Percentiles rank a stretch among this genome's conserved stretches.
Evolutionary conservation across 1,140 invertebrate genomes (phyloP).

Genomic region (Drosophila rhopaloa): DNA sequence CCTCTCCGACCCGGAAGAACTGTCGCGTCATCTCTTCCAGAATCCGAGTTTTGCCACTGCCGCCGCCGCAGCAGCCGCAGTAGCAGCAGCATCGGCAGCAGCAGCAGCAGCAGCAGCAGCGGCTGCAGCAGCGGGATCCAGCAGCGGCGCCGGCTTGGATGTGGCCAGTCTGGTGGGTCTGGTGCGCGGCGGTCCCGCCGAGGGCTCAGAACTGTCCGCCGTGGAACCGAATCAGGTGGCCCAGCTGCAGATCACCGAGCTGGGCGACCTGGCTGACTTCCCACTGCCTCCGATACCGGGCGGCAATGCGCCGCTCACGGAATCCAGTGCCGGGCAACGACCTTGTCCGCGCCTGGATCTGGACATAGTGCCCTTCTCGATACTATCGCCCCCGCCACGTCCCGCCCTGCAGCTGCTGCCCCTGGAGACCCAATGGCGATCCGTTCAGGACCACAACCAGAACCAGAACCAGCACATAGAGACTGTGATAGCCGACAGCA

Average conservation of each 20-base stretch:
- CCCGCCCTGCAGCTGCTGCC: constrained; percentile 66
- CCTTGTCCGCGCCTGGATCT: constrained; percentile 63
- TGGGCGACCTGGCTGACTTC: constrained; percentile 71
- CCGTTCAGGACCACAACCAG: constrained; percentile 35
- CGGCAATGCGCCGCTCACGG: constrained; percentile 6
- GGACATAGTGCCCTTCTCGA: constrained; percentile 81
- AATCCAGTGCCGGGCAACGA: constrained; percentile 18
- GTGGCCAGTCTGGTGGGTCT: constrained; percentile 65
- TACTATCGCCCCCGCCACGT: constrained; percentile 75
- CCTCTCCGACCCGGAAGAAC: constrained; percentile 91
- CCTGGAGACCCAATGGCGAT: constrained; percentile 60
- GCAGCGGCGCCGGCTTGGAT: constrained; percentile 26
- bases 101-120: constrained; percentile 40
- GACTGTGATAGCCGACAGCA: constrained; percentile 79
- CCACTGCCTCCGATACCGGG: constrained; percentile 79
- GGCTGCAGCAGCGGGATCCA: constrained; percentile 17
- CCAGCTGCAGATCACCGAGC: constrained; percentile 18
- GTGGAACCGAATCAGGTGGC: constrained; percentile 5
- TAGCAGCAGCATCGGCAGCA: constrained; percentile 49
- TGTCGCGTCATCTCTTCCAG: constrained; percentile 91
- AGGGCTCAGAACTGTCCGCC: constrained; percentile 59
- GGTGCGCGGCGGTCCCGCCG: constrained; percentile 67
- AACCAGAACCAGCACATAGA: constrained; percentile 54
- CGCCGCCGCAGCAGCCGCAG: constrained; percentile 53
- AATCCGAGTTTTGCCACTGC: constrained; percentile 83